phyloP scores from a whole-genome alignment of 2,888 invertebrate species.

The Schrankia costaestrigalis region DNA sequence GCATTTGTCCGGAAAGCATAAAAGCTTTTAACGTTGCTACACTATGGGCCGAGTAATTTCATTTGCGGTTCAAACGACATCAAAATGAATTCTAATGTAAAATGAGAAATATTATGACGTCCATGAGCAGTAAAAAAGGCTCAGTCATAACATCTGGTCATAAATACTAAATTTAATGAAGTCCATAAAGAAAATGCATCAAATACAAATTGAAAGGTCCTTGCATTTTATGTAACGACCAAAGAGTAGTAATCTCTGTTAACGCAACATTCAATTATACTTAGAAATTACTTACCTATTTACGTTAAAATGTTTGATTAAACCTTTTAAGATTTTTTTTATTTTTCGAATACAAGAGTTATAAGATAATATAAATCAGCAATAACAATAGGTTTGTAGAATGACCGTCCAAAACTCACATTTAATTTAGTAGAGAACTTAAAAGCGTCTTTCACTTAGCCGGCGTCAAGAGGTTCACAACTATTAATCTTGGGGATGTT shows the following conservation, averaged over 20 bases:
- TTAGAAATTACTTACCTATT: no score
- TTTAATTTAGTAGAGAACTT: constrained; percentile 50
- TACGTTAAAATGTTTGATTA: no score
- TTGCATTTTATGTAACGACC: no score
- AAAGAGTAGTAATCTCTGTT: no score
- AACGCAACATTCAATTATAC: no score
- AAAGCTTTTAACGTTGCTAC: constrained; percentile 61
- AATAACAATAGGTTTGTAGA: constrained; percentile 24
- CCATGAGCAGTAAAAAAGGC: constrained; percentile 21
- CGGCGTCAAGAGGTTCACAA: constrained; percentile 55
- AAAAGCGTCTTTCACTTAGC: constrained; percentile 60
- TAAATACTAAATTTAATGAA: no score
- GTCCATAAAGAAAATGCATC: no score
- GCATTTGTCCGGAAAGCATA: constrained; percentile 61
- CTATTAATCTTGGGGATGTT: constrained; percentile 73
- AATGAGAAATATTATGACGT: constrained; percentile 40
- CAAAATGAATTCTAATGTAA: constrained; percentile 45
- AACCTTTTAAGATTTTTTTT: neutral
- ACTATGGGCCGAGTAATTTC: constrained; percentile 44
- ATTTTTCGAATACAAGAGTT: neutral
- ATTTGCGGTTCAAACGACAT: constrained; percentile 51
- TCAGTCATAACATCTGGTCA: constrained; percentile 25
- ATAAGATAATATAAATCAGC: constrained; percentile 20
- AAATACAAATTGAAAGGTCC: no score
- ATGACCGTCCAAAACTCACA: constrained; percentile 35